A percentile compares a stretch with the other conserved stretches of the same genome.
phyloP scores from a whole-genome alignment of 2,113 vertebrate genomes.

The Prietella phreatophila region DNA sequence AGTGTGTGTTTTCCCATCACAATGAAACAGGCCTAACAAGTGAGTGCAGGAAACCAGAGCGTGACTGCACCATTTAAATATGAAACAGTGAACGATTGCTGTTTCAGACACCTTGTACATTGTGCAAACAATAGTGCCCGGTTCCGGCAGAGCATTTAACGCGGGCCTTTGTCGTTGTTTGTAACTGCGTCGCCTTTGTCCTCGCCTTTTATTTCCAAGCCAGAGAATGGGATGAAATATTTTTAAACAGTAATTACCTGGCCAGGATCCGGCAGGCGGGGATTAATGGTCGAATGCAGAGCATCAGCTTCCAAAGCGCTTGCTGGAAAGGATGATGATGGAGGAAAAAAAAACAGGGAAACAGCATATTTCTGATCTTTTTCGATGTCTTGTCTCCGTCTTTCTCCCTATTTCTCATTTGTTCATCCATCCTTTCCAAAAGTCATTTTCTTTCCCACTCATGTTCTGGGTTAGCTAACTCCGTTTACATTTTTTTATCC shows the following conservation, averaged over 20 bases:
- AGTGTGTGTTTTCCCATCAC: slow-evolving; percentile 40
- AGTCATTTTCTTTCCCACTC: not conserved
- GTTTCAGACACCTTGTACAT: slow-evolving; percentile 73
- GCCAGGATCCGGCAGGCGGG: slow-evolving; percentile 91
- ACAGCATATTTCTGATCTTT: slow-evolving; percentile 66
- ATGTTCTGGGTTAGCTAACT: not conserved
- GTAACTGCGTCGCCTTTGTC: slow-evolving; percentile 73
- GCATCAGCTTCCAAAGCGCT: slow-evolving; percentile 88
- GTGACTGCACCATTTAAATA: slow-evolving; percentile 78
- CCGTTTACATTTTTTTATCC: too few relatives aligned
- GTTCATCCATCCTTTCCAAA: not conserved
- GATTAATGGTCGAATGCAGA: slow-evolving; percentile 96
- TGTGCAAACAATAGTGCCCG: slow-evolving; percentile 69
- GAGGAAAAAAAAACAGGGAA: slow-evolving; percentile 59
- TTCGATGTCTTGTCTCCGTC: slow-evolving; percentile 55
- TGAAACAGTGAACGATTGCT: slow-evolving; percentile 71
- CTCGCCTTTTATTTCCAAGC: slow-evolving; percentile 71
- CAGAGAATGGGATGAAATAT: slow-evolving; percentile 98
- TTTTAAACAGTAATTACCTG: slow-evolving; percentile 99
- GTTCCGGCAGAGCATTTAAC: slow-evolving; percentile 72
- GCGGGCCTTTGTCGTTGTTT: slow-evolving; percentile 73
- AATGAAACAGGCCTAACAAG: slow-evolving; percentile 65
- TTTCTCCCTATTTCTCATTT: slow-evolving; percentile 60
- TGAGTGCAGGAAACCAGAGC: slow-evolving; percentile 68
- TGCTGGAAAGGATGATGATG: slow-evolving; percentile 83